Evolutionary conservation across 2,888 invertebrate genomes (phyloP).

Genomic region (Fragum sueziense): DNA sequence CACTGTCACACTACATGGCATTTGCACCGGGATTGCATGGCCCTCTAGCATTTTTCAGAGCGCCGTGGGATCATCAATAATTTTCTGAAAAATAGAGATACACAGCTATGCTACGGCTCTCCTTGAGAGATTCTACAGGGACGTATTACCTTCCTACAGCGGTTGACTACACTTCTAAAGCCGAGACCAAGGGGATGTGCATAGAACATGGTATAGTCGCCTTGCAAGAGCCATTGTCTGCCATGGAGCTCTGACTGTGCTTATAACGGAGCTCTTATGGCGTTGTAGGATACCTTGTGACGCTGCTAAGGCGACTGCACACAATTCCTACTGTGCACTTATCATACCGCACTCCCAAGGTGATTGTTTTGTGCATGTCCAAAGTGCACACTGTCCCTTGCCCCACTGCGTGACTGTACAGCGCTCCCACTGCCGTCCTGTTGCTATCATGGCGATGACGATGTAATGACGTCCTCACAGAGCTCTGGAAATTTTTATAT

Average conservation of each 20-base stretch:
- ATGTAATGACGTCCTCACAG: too few relatives aligned
- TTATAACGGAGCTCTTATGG: neutral
- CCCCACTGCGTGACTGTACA: neutral
- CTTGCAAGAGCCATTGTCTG: neutral
- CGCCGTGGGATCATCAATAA: too few relatives aligned
- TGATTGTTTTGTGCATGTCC: neutral
- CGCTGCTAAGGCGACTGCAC: too few relatives aligned
- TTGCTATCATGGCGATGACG: neutral
- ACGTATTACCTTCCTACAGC: neutral
- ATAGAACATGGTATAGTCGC: neutral
- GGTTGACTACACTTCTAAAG: neutral
- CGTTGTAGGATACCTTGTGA: too few relatives aligned
- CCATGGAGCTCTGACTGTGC: neutral
- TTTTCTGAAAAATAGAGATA: too few relatives aligned
- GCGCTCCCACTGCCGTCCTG: neutral
- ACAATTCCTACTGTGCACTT: too few relatives aligned
- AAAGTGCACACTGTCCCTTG: neutral
- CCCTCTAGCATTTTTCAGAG: too few relatives aligned
- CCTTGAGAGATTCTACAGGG: neutral
- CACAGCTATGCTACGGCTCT: too few relatives aligned
- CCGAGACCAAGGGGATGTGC: neutral
- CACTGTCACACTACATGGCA: too few relatives aligned
- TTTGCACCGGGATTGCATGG: too few relatives aligned
- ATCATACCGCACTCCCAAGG: too few relatives aligned
- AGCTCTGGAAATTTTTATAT: too few relatives aligned